Evolutionary conservation across 2,113 vertebrate species (phyloP), one percentile per base, ranked within the genome.

Genomic region (Coregonus clupeaformis): DNA sequence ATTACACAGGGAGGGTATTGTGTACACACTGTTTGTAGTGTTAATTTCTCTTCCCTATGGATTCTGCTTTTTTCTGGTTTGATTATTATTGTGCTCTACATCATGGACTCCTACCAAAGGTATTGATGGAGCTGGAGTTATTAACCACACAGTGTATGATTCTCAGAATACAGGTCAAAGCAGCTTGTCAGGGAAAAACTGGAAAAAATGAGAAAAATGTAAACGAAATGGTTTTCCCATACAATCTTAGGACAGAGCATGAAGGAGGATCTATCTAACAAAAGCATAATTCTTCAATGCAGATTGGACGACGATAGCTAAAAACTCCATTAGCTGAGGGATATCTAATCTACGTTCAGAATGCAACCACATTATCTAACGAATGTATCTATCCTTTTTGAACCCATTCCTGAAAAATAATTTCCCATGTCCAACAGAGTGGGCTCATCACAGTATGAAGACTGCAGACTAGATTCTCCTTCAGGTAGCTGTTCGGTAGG

Each of bases 21-120:
- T 30, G 7, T 62, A 52, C 25, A 5, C 11, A 68, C 65, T 88
- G 84, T 90, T 89, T 90, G 86, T 87, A 84, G 87, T 91, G 89
- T 87, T 86, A 87, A 90, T 88, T 88, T 85, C 63, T 20, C 64
- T 69, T 86, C 83, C 81, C 85, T 13, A 77, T 32, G 81, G 85
- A 83, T 77, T 82, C 82, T 59, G 9, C 36, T 12, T 42, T 42
- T 12, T 42, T 29, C 29, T 29, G 27, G 27, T 27, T 4, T 29
- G 29, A 4, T 29, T 9, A 42, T 42, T 42, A 67, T 82, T 80
- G 62, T 65, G 64, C 63, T 20, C 72, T 2, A 69, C 76, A 82
- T 88, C 79, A 76, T 82, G 84, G 77, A 66, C 66, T 82, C 77
- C 7, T 59, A 49, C 76, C 72, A 67, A 77, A 77, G 76, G 36